Evolutionary conservation across 2,797 vertebrate genomes (phyloP).

Genomic region (Rallus crepitans): DNA sequence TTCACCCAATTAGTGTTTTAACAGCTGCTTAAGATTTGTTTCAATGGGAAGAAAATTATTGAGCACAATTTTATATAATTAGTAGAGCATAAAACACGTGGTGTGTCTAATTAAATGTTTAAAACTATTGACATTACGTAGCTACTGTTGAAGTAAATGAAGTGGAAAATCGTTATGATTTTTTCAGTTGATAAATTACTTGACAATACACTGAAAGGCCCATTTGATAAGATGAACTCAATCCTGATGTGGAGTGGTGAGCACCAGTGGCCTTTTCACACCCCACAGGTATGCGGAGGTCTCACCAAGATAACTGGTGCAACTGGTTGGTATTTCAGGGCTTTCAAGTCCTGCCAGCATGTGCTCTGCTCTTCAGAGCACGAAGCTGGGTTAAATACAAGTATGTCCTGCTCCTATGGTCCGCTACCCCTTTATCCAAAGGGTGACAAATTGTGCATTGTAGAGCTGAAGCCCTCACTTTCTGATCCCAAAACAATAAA

Average conservation of each 20-base stretch:
- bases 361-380: background rate
- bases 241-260: conserved; percentile 62
- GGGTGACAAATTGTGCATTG: conserved; percentile 33
- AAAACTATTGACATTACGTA: conserved; percentile 75
- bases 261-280: conserved; percentile 61
- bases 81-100: conserved; percentile 78
- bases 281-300: conserved; percentile 48
- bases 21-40: conserved; percentile 75
- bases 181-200: conserved; percentile 69
- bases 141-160: conserved; percentile 77
- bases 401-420: background rate
- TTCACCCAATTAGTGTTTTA: conserved; percentile 77
- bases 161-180: conserved; percentile 71
- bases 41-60: conserved; percentile 73
- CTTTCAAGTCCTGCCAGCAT: conserved; percentile 34
- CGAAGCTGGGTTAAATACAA: background rate
- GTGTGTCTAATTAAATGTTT: conserved; percentile 76
- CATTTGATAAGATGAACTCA: conserved; percentile 75
- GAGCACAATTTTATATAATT: conserved; percentile 75
- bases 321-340: conserved; percentile 3
- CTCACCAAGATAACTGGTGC: conserved; percentile 17
- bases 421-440: background rate
- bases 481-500: conserved; percentile 42
- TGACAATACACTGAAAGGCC: conserved; percentile 65
- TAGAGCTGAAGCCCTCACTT: conserved; percentile 4